A percentile compares a stretch with the other conserved stretches of the same genome.
Evolutionary conservation across 2,113 vertebrate species (phyloP).

Genomic region (Centropus unirufus): DNA sequence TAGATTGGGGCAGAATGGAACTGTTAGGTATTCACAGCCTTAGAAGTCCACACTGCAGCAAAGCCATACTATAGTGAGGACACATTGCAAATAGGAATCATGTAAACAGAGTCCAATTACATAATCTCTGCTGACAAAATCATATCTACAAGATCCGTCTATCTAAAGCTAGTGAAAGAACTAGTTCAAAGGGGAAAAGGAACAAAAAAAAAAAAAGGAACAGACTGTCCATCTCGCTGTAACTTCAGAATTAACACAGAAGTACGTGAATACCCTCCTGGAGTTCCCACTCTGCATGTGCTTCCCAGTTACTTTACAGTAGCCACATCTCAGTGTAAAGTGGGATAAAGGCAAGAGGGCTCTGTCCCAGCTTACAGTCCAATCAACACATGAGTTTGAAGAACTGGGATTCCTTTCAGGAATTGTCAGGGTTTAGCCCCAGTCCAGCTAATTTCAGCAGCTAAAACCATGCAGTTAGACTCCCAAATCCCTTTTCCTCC

Average conservation of each 20-base stretch:
- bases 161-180: background rate
- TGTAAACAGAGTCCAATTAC: background rate
- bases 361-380: background rate
- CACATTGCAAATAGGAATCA: background rate
- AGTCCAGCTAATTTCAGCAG: no score
- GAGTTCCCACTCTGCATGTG: background rate
- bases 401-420: background rate
- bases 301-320: background rate
- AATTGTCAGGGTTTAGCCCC: no score
- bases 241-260: background rate
- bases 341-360: background rate
- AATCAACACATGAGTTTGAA: background rate
- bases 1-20: background rate
- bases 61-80: background rate
- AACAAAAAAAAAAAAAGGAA: background rate
- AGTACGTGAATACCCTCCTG: background rate
- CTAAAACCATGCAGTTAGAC: no score
- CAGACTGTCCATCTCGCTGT: accelerated
- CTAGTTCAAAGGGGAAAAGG: no score
- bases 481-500: no score
- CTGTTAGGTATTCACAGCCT: background rate
- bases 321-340: accelerated
- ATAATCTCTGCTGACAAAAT: background rate
- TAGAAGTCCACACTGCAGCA: accelerated
- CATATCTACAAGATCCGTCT: background rate